Conservation (phyloP, 2,113 vertebrate species). For the Rhegmatorhina hoffmannsi region DNA sequence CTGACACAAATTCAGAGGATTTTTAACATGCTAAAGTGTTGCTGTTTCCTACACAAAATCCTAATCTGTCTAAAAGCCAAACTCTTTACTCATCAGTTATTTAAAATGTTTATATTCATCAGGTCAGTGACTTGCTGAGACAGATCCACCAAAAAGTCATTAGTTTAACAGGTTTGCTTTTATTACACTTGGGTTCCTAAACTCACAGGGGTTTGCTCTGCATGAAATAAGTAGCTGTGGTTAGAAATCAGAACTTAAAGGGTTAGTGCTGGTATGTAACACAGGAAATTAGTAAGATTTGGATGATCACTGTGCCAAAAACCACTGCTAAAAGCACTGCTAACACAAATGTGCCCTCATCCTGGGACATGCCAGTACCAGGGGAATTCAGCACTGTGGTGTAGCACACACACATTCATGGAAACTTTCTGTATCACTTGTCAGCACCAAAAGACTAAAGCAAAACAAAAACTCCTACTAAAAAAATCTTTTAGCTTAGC, state of each 20-base stretch:
- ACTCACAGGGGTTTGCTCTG: not conserved
- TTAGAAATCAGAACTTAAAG: not conserved
- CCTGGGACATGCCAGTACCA: not conserved
- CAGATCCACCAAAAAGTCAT: not conserved
- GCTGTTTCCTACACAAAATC: not conserved
- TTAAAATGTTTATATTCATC: not conserved
- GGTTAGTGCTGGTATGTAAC: slow-evolving; percentile 5
- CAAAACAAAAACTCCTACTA: not conserved
- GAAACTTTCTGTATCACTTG: not conserved
- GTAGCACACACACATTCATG: not conserved
- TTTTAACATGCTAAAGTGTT: not conserved
- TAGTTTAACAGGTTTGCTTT: slow-evolving; percentile 43
- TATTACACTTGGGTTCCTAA: slow-evolving; percentile 5
- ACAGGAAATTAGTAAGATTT: slow-evolving; percentile 47
- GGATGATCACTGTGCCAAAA: not conserved
- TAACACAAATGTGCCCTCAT: not conserved
- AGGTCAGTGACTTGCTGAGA: not conserved
- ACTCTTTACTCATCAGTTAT: not conserved
- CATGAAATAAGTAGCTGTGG: not conserved
- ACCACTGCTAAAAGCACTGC: not conserved
- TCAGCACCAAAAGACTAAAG: not conserved
- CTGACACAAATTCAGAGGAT: not conserved
- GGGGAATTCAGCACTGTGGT: fast-evolving
- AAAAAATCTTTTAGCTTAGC: not conserved
- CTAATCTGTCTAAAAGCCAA: not conserved